Base-by-base conservation (phyloP, 1,140 invertebrate species). In the Pseudoatta argentina region DNA sequence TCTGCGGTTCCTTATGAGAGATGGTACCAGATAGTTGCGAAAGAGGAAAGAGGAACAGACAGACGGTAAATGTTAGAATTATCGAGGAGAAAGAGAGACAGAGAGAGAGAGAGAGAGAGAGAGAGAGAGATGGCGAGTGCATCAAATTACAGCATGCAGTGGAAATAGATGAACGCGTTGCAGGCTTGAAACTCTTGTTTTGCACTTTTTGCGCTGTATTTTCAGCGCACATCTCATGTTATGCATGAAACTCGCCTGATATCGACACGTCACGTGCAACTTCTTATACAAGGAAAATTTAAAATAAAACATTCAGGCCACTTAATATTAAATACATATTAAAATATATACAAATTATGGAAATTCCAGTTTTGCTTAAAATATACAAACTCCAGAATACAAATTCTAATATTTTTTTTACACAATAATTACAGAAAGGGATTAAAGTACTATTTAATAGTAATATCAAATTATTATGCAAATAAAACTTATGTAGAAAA, bases 131-230 rank as follows among this genome's bases (percentile, higher is more conserved):
- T n/a, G 55, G 44, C 44, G 24, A 61, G 24, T 73, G 79, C 79
- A 30, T 83, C 69, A 51, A 72, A 83, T 83, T 83, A 73, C 69
- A 67, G 63, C 27, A 27, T 18, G 79, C 79, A 71, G 39, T 82
- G 55, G 53, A 82, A 82, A 82, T 82, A 82, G 53, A 82, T 48
- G 21, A 55, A 73, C 55, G 67, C 67, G 12, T 30, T 59, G 79
- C 53, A 51, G 24, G 16, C 67, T 59, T 24, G 79, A 72, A 82
- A 73, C n/a, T 82, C 53, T 66, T n/a, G 18, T 73, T 34, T 82
- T 73, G 34, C 55, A 73, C 5, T 67, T 82, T 81, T 81, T 72
- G 78, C 61, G 24, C 55, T 73, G 39, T 82, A 82, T 82, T 82
- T 82, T 72, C 51, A 44, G 78, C 78, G n/a, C n/a, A 5, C 21